Base-by-base conservation (phyloP, 2,797 vertebrate species). In the Neosilurus hyrtlii region DNA sequence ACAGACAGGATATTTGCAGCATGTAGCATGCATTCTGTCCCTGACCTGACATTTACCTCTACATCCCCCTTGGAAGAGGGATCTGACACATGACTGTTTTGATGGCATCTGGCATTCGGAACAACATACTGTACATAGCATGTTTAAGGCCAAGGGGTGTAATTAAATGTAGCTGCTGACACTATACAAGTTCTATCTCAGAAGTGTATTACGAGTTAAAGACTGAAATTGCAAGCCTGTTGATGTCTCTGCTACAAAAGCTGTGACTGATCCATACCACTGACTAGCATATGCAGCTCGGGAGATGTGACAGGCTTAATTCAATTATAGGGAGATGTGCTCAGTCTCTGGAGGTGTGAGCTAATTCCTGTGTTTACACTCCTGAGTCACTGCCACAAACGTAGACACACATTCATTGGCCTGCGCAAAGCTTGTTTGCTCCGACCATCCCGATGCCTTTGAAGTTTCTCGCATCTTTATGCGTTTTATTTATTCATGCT, bases 401-500 rank as follows among this genome's bases (percentile, higher is more conserved):
- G 85, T 91, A 92, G 89, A 89, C 90, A 89, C 90, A 90, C 88
- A 86, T 86, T 90, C 88, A 89, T 88, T 90, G 92, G 92, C 91
- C 93, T 92, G 88, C 89, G 90, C 88, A 89, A 85, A 91, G 90
- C 89, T 89, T 91, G 90, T 92, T 92, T 91, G 89, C 88, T 89
- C 83, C 85, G 90, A 93, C 92, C 92, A 92, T 92, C 91, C 90
- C 89, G 52, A 89, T 85, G 90, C 90, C 91, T 95, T 95, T 94
- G 92, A 94, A 93, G 92, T 93, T 92, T 86, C 89, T 90, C 90
- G 88, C 92, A 85, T 87, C 92, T 92, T 93, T 91, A 91, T 91
- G 90, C 90, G 92, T 91, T 92, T 94, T 93, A 93, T 90, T 93
- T 93, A 93, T 94, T 93, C 90, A 92, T 93, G 88, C 88, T 89